A percentile compares a stretch with the other conserved stretches of the same genome.
Conservation (phyloP, 2,113 vertebrate species). For the Pollachius pollachius region DNA sequence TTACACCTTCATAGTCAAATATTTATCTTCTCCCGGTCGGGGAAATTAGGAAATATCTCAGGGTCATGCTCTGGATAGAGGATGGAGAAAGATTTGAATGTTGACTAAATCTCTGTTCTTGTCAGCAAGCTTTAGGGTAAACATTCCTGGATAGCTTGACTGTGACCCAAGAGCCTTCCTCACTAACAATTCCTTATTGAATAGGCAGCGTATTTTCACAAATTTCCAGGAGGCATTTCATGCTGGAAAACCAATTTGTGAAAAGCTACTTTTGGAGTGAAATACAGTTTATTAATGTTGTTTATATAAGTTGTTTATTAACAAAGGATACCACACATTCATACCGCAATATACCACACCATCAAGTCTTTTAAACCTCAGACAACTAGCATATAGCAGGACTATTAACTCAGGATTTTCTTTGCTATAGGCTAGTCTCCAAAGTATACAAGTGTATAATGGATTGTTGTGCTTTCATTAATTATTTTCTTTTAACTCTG, state of each 20-base stretch:
- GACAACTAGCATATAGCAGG: too few relatives aligned
- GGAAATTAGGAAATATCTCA: constrained; percentile 36
- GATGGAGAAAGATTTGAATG: constrained; percentile 12
- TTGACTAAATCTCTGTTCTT: background rate
- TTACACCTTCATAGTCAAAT: constrained; percentile 31
- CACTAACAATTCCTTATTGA: too few relatives aligned
- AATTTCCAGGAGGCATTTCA: too few relatives aligned
- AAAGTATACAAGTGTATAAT: background rate
- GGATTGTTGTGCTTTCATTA: background rate
- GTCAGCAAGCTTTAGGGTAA: background rate
- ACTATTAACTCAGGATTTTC: too few relatives aligned
- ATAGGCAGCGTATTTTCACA: too few relatives aligned
- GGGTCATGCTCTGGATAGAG: constrained; percentile 11
- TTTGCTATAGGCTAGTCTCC: background rate
- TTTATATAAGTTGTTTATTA: too few relatives aligned
- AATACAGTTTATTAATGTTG: too few relatives aligned
- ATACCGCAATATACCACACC: too few relatives aligned
- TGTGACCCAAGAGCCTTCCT: background rate
- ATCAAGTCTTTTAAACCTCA: too few relatives aligned
- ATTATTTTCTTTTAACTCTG: background rate
- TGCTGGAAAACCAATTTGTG: too few relatives aligned
- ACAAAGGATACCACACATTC: too few relatives aligned
- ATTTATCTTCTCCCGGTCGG: constrained; percentile 31
- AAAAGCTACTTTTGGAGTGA: too few relatives aligned
- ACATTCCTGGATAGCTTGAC: background rate